Evolutionary conservation across 92 coral and sea anemone genomes (phyloP).

Genomic region (Epizoanthus illoricatus): DNA sequence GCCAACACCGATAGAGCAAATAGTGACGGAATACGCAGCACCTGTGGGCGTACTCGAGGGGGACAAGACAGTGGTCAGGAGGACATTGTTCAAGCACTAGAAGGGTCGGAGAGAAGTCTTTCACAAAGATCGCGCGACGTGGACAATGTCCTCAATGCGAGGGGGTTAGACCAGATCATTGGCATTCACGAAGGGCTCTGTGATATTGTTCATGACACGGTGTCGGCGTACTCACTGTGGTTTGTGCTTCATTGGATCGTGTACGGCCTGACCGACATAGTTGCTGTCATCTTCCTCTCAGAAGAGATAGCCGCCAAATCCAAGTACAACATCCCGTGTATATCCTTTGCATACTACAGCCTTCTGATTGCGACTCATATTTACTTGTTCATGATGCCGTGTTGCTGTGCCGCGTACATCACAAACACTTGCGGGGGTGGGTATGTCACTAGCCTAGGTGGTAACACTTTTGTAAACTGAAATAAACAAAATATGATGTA

Average conservation of each 20-base stretch:
- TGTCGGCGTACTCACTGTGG: slow-evolving; percentile 70
- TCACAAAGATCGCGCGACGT: too few relatives aligned
- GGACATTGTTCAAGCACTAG: too few relatives aligned
- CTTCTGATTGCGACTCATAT: slow-evolving; percentile 52
- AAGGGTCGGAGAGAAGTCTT: too few relatives aligned
- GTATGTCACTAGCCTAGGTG: neutral
- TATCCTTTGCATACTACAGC: slow-evolving; percentile 54
- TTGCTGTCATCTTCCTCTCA: slow-evolving; percentile 62
- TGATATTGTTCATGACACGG: slow-evolving; percentile 62
- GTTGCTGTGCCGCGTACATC: slow-evolving; percentile 79
- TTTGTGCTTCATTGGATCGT: slow-evolving; percentile 75
- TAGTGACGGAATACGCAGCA: neutral
- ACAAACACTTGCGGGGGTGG: slow-evolving; percentile 73
- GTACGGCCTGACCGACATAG: slow-evolving; percentile 58
- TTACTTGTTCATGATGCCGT: slow-evolving; percentile 70
- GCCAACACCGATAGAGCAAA: too few relatives aligned
- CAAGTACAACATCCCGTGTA: slow-evolving; percentile 29
- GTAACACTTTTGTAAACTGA: neutral
- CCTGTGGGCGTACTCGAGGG: too few relatives aligned
- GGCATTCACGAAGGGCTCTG: slow-evolving; percentile 65
- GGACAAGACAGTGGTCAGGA: too few relatives aligned
- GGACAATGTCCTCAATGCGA: neutral
- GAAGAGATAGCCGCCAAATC: slow-evolving; percentile 52
- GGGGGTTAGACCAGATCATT: slow-evolving; percentile 41
- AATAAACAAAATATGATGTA: neutral